A percentile compares a stretch with the other conserved stretches of the same genome.
Evolutionary conservation across 2,888 invertebrate genomes (phyloP).

Genomic region (Heliconius ismenius): DNA sequence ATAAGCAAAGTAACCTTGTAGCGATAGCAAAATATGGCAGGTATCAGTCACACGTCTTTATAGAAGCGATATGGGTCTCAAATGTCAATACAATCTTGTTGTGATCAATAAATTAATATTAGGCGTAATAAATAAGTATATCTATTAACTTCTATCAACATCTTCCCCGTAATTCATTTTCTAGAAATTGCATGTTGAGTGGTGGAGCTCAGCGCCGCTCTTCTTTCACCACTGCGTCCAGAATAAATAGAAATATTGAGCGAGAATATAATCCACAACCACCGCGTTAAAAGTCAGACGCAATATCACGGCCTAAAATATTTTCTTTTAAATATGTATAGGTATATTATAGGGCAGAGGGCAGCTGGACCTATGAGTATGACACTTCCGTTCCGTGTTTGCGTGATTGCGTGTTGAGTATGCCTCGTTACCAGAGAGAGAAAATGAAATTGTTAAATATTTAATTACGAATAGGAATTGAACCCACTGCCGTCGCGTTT

Average conservation of each 20-base stretch:
- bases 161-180: too few species aligned
- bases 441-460: background rate
- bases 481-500: background rate
- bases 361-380: too few species aligned
- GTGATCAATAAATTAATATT: background rate
- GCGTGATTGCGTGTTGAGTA: background rate
- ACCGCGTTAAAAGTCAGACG: too few species aligned
- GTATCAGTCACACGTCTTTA: conserved; percentile 32
- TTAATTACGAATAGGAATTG: background rate
- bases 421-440: background rate
- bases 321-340: too few species aligned
- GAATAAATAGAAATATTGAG: too few species aligned
- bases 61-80: conserved; percentile 8
- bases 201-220: too few species aligned
- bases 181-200: too few species aligned
- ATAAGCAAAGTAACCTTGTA: conserved; percentile 8
- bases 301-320: too few species aligned
- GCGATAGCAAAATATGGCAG: conserved; percentile 18
- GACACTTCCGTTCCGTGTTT: background rate
- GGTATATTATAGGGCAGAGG: too few species aligned
- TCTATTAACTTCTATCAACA: background rate
- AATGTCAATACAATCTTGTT: background rate
- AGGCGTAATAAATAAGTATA: too few species aligned
- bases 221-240: too few species aligned
- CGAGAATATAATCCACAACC: too few species aligned